These are phyloP conservation scores for Rhamphomyia laevipes DNA, from an alignment of 2,888 invertebrate species.

Conservation along the genomic window DNA sequence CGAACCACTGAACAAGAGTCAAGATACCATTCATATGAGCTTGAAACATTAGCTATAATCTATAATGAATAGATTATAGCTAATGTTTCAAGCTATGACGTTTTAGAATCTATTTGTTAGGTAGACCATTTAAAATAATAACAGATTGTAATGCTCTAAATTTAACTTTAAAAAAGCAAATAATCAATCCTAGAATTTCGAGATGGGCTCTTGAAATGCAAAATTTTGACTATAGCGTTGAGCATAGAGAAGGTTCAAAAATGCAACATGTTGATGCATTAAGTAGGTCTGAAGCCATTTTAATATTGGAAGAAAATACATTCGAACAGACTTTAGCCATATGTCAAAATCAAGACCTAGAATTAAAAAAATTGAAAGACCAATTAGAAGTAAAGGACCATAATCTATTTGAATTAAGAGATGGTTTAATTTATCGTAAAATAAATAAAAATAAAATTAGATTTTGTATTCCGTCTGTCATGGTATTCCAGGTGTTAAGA, in stretches of 20 bases:
- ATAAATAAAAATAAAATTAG: slow-evolving; percentile 3
- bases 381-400: slow-evolving; percentile 4
- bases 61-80: too few species aligned
- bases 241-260: too few species aligned
- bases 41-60: slow-evolving; percentile 21
- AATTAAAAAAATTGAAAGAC: neutral
- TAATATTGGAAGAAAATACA: too few species aligned
- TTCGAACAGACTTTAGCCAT: slow-evolving; percentile 12
- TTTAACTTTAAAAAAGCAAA: too few species aligned
- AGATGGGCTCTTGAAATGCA: too few species aligned
- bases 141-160: too few species aligned
- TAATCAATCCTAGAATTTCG: too few species aligned
- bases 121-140: too few species aligned
- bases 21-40: slow-evolving; percentile 21
- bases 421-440: slow-evolving; percentile 7
- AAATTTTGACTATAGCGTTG: too few species aligned
- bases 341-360: slow-evolving; percentile 5
- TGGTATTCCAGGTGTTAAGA: slow-evolving; percentile 4
- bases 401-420: slow-evolving; percentile 1
- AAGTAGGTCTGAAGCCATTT: too few species aligned
- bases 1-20: slow-evolving; percentile 17
- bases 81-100: slow-evolving; percentile 11
- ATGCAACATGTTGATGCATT: too few species aligned
- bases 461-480: slow-evolving; percentile 9
- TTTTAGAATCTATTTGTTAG: too few species aligned